Base-by-base conservation (phyloP, 2,113 vertebrate genomes). In the Chrysochloris asiatica region DNA sequence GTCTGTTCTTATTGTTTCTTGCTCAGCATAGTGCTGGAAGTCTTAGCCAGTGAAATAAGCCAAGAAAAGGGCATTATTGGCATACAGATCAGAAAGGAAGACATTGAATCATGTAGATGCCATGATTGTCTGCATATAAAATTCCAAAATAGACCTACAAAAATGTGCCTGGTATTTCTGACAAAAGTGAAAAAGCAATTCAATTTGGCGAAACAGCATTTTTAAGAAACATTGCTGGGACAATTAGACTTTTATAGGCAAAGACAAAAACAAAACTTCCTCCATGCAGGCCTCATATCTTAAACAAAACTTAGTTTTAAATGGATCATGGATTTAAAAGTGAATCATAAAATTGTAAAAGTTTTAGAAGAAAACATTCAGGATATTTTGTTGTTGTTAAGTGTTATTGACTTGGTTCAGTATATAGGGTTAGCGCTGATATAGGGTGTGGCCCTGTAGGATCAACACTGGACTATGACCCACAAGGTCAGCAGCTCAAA, bases 51-150 rank as follows among this genome's bases (percentile, higher is more conserved):
- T 56, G 54, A 56, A 56, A 56, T 56, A 56, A 56, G 54, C 17
- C 17, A 56, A 56, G 67, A 61, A 89, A 83, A 38, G 21, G 4
- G 28, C 24, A 63, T 61, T 50, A 90, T 8, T 75, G 26, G 36
- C 52, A 83, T 24, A 90, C n/a, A 75, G 54, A 24, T 36, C n/a
- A 83, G n/a, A 75, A 90, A 83, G 28, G 30, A 83, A 83, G 19
- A 75, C 30, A 75, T 75, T 43, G 75, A 90, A 36, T 4, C 36
- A 43, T 33, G 28, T 7, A 50, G 43, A 61, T 33, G 88, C 50
- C 33, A 75, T 83, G 43, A 75, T 81, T 72, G 26, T 73, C 54
- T 72, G 38, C n/a, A 38, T 26, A 63, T 3, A 72, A 90, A 75
- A 43, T 75, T 28, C 54, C 19, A 75, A 90, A 83, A 83, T 43